phyloP scores from a whole-genome alignment of 1,140 invertebrate species.

The Diploscapter pachys region DNA sequence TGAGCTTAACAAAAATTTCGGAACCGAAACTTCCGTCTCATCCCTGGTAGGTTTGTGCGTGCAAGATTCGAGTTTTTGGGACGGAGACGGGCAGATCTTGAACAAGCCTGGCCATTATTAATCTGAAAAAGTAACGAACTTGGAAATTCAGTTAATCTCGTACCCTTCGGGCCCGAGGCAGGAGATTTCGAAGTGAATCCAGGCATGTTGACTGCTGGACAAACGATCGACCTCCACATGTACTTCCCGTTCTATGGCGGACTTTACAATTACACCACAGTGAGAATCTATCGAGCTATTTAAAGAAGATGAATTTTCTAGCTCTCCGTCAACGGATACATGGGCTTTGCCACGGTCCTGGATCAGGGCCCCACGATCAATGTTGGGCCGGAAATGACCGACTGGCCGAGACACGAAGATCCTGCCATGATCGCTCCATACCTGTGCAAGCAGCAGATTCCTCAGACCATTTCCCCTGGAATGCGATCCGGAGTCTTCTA shows the following conservation, averaged over 20 bases:
- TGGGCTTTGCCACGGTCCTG: slow-evolving; percentile 57
- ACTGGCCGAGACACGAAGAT: slow-evolving; percentile 58
- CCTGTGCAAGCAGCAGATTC: slow-evolving; percentile 58
- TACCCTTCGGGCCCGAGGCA: slow-evolving; percentile 55
- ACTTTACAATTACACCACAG: slow-evolving; percentile 59
- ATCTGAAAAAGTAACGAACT: background rate
- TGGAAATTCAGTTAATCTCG: slow-evolving; percentile 45
- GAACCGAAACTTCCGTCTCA: background rate
- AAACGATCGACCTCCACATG: slow-evolving; percentile 57
- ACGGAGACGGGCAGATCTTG: background rate
- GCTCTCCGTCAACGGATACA: slow-evolving; percentile 58
- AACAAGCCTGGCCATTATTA: background rate
- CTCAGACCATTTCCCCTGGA: slow-evolving; percentile 51
- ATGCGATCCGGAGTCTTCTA: slow-evolving; percentile 54
- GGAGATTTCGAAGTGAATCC: slow-evolving; percentile 55
- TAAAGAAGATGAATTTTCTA: slow-evolving; percentile 30
- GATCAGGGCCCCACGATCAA: slow-evolving; percentile 58
- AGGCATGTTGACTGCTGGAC: slow-evolving; percentile 56
- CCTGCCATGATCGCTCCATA: slow-evolving; percentile 59
- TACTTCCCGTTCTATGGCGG: slow-evolving; percentile 59
- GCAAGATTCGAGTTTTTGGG: background rate
- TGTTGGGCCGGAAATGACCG: slow-evolving; percentile 56
- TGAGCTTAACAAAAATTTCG: background rate
- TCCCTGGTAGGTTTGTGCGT: no score
- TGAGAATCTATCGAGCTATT: slow-evolving; percentile 20